Conservation (phyloP, 2,888 invertebrate species). For the Ormia ochracea region DNA sequence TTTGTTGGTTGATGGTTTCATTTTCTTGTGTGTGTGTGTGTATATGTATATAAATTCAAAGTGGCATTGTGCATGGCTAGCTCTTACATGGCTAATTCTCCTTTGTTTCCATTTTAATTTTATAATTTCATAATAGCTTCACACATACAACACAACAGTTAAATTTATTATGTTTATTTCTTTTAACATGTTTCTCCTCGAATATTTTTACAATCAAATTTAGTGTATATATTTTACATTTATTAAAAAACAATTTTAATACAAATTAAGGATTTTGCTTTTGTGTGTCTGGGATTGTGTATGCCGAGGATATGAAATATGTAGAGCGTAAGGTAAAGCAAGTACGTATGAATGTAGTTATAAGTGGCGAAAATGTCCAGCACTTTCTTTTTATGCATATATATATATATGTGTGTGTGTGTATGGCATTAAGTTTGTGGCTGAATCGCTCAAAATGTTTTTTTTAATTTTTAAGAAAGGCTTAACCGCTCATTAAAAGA, state of each 20-base stretch:
- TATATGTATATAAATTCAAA: constrained; percentile 57
- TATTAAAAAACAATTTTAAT: no score
- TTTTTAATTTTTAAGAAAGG: no score
- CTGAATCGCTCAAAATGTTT: constrained; percentile 61
- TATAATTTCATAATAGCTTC: constrained; percentile 44
- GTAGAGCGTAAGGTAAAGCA: constrained; percentile 36
- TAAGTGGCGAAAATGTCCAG: constrained; percentile 74
- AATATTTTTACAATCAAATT: not conserved
- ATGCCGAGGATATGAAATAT: no score
- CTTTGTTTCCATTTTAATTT: constrained; percentile 20
- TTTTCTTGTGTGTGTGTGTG: no score
- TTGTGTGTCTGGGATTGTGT: no score
- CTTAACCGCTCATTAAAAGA: no score
- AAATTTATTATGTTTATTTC: constrained; percentile 38
- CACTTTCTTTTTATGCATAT: constrained; percentile 70
- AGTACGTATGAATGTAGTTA: constrained; percentile 17
- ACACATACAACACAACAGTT: constrained; percentile 62
- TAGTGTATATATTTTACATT: no score
- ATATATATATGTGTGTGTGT: constrained; percentile 36
- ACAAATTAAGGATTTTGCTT: no score
- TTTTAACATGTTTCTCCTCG: not conserved
- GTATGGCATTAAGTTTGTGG: constrained; percentile 39
- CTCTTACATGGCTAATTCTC: constrained; percentile 54
- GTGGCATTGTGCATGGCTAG: constrained; percentile 63
- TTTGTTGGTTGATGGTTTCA: not conserved